phyloP scores from a whole-genome alignment of 2,797 vertebrate species.

The Peromyscus melanophrys region DNA sequence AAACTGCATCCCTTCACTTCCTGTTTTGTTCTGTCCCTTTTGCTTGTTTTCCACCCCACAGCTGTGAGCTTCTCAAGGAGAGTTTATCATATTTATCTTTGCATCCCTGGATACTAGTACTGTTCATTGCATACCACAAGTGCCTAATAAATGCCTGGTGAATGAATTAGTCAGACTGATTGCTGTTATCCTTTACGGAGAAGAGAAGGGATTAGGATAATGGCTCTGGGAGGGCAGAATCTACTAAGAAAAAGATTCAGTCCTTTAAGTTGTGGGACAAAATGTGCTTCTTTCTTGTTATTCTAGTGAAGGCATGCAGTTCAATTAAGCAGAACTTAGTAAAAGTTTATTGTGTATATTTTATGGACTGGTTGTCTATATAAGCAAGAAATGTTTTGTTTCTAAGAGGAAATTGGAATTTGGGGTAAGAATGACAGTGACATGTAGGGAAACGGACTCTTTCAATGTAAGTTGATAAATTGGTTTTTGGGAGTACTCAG shows the following conservation, averaged over 20 bases:
- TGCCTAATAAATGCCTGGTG: constrained; percentile 61
- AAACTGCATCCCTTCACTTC: background rate
- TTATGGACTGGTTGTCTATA: constrained; percentile 11
- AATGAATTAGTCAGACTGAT: constrained; percentile 56
- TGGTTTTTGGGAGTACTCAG: background rate
- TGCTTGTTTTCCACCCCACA: background rate
- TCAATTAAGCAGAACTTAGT: constrained; percentile 61
- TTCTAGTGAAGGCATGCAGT: constrained; percentile 53
- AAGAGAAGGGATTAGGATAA: constrained; percentile 48
- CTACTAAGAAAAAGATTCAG: constrained; percentile 45
- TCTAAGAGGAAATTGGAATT: background rate
- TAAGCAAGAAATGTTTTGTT: constrained; percentile 41
- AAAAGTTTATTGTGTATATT: constrained; percentile 21
- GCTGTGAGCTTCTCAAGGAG: background rate
- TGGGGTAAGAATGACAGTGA: background rate
- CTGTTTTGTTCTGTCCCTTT: constrained; percentile 8
- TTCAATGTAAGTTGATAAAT: background rate
- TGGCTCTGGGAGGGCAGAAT: constrained; percentile 21
- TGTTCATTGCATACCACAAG: constrained; percentile 40
- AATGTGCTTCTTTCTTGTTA: constrained; percentile 52
- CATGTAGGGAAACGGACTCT: background rate
- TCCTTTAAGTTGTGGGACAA: constrained; percentile 52
- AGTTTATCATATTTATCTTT: constrained; percentile 58
- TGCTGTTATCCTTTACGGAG: background rate
- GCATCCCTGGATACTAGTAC: background rate